Evolutionary conservation across 2,797 vertebrate species (phyloP).

Genomic region (Tenualosa thibaudeaui): DNA sequence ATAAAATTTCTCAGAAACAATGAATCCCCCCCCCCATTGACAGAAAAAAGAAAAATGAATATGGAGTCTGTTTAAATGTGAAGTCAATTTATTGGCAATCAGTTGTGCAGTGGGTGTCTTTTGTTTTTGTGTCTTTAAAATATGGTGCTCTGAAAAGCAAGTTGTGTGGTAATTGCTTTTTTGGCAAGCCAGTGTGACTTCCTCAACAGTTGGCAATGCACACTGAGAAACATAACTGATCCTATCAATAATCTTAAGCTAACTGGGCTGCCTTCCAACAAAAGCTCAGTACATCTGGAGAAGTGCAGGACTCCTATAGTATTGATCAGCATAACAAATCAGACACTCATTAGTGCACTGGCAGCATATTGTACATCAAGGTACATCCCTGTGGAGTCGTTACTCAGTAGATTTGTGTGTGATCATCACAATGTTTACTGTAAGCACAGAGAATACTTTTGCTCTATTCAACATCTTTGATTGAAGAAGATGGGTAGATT

Average conservation of each 20-base stretch:
- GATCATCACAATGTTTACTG: not conserved
- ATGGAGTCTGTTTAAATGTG: not conserved
- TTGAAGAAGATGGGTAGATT: not conserved
- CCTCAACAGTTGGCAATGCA: conserved; percentile 5
- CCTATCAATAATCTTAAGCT: conserved; percentile 1
- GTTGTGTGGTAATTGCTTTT: not conserved
- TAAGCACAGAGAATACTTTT: not conserved
- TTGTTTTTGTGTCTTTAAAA: not conserved
- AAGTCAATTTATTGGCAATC: not conserved
- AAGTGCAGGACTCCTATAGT: not conserved
- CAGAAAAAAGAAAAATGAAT: not conserved
- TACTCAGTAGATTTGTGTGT: not conserved
- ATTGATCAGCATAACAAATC: conserved; percentile 21
- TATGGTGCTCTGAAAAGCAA: not conserved
- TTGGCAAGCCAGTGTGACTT: not conserved
- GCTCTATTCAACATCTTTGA: not conserved
- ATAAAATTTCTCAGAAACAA: not conserved
- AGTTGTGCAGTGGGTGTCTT: not conserved
- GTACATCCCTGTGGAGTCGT: not conserved
- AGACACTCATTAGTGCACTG: not conserved
- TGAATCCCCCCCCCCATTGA: not conserved
- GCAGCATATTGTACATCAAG: not conserved
- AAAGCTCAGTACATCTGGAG: not conserved
- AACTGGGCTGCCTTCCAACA: conserved; percentile 5
- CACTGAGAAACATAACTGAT: conserved; percentile 8